Conservation (phyloP, 2,888 invertebrate species). For the Drosophila merina region DNA sequence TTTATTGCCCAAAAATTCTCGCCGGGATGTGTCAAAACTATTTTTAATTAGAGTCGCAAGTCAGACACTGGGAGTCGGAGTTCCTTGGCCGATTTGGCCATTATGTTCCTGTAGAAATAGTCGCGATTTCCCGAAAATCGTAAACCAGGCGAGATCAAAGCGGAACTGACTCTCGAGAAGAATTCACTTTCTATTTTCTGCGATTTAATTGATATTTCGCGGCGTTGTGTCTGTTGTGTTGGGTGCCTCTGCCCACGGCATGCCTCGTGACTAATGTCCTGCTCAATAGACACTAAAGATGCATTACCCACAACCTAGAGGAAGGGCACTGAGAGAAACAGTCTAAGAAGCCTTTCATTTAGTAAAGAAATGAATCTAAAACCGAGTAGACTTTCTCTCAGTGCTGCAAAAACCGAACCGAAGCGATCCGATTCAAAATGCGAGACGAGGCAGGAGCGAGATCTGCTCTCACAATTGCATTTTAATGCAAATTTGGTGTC, state of each 20-base stretch:
- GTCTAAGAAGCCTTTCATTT: no score
- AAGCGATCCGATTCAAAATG: slow-evolving; percentile 10
- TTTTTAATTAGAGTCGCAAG: slow-evolving; percentile 66
- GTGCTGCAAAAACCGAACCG: slow-evolving; percentile 25
- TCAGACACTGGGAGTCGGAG: neutral
- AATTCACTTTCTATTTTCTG: slow-evolving; percentile 68
- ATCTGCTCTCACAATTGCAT: slow-evolving; percentile 64
- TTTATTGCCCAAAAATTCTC: slow-evolving; percentile 71
- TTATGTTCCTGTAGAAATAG: neutral
- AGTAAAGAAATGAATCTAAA: no score
- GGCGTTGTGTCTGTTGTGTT: slow-evolving; percentile 44
- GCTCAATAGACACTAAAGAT: slow-evolving; percentile 80
- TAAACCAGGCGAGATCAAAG: slow-evolving; percentile 48
- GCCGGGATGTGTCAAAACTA: slow-evolving; percentile 73
- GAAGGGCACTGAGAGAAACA: neutral
- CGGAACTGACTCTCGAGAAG: slow-evolving; percentile 33
- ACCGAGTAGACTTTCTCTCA: neutral
- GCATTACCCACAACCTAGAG: slow-evolving; percentile 59
- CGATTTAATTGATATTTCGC: slow-evolving; percentile 67
- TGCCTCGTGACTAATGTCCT: slow-evolving; percentile 73
- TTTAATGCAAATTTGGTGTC: slow-evolving; percentile 81
- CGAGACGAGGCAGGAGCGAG: slow-evolving; percentile 23
- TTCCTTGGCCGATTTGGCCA: no score
- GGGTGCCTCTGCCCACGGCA: slow-evolving; percentile 21
- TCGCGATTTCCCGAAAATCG: slow-evolving; percentile 37